Base-by-base conservation (phyloP, 1,140 invertebrate genomes). In the Eubasilissa regina region DNA sequence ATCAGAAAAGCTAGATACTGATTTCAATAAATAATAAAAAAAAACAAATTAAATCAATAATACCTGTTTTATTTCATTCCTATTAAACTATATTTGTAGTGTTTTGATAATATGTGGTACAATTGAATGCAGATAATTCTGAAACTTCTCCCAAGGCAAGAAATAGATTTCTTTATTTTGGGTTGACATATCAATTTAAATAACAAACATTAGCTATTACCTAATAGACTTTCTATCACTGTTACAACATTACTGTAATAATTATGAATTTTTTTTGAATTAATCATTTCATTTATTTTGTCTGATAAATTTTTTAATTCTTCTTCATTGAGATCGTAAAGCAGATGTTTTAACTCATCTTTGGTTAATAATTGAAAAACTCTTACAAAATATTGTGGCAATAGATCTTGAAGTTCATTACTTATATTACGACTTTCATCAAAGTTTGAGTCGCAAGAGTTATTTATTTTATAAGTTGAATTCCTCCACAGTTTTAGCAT, bases 321-420 rank as follows among this genome's bases (percentile, higher is more conserved):
- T 47, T 75, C 44, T 60, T 15, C 51, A 0, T 72, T 35, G 4
- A 75, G 19, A 60, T 44, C 44, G 10, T n/a, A 6, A 15, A 82
- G 64, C 21, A 77, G 70, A 43, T 11, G 4, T 43, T 15, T 17
- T 15, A 73, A 15, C 19, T 75, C 44, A 21, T 78, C 76, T 19
- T n/a, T 68, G 7, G 77, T 55, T 68, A 78, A 76, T n/a, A 53
- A 43, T 72, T 77, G 47, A 45, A 82, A 44, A 8, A 78, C 51
- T 75, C 76, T 78, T 11, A 78, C 81, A 79, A 80, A 82, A 75
- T 82, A 82, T 48, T 82, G 75, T 1, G 72, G 70, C 9, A 80
- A 21, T n/a, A 75, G 43, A 7, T 73, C 17, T 17, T 19, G 19
- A 17, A 80, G 48, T 13, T 80, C 62, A 17, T 48, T 74, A 13